Evolutionary conservation across 2,113 vertebrate genomes (phyloP).

Genomic region (Grantiella picta): DNA sequence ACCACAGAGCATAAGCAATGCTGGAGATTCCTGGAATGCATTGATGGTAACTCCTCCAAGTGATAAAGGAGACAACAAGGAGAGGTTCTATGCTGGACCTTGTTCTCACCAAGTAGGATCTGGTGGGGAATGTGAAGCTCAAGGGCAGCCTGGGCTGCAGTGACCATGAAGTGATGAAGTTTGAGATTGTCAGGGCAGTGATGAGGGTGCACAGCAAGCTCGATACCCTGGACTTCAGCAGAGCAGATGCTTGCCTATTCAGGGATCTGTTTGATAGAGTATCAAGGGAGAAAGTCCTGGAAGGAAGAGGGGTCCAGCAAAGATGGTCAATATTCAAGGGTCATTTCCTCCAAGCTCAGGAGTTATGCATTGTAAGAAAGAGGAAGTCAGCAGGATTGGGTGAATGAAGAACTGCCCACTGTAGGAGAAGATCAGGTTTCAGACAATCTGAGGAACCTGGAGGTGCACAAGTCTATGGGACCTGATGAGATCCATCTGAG

Average conservation of each 20-base stretch:
- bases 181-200: background rate
- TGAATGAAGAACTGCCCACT: background rate
- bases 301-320: background rate
- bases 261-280: background rate
- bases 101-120: background rate
- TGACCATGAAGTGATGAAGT: background rate
- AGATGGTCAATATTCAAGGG: background rate
- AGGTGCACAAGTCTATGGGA: background rate
- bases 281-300: background rate
- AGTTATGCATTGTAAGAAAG: background rate
- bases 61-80: background rate
- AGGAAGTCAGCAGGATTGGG: background rate
- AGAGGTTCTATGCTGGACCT: background rate
- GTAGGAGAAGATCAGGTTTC: background rate
- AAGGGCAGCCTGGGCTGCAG: background rate
- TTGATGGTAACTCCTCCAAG: background rate
- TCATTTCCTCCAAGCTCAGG: background rate
- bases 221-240: background rate
- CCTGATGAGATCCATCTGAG: background rate
- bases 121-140: background rate
- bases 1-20: background rate
- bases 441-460: background rate
- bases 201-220: background rate
- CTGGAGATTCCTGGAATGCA: background rate
- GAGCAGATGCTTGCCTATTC: background rate